These are phyloP conservation scores for Microctonus hyperodae DNA, from an alignment of 2,888 invertebrate species.

Conservation along the genomic window DNA sequence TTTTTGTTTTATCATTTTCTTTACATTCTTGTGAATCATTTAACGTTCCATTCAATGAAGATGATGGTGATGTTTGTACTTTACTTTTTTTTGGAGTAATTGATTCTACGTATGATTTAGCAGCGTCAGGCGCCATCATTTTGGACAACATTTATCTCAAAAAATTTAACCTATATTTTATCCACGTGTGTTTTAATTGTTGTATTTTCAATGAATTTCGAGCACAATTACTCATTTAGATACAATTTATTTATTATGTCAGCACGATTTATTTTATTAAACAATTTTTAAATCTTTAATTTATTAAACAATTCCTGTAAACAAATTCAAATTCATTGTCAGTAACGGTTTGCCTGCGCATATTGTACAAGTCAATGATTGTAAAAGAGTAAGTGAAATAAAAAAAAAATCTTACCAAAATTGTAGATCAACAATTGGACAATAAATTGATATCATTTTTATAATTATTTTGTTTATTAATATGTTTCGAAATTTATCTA, in stretches of 20 bases:
- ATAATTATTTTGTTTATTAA: too few relatives aligned
- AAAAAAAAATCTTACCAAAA: background rate
- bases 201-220: background rate
- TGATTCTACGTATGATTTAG: constrained; percentile 29
- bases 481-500: too few relatives aligned
- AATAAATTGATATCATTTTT: background rate
- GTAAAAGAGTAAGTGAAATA: background rate
- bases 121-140: constrained; percentile 36
- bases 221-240: background rate
- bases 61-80: background rate
- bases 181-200: constrained; percentile 26
- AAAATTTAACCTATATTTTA: constrained; percentile 27
- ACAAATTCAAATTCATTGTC: background rate
- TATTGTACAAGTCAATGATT: background rate
- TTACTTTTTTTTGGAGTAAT: constrained; percentile 20
- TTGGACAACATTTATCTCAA: constrained; percentile 40
- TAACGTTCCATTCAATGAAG: constrained; percentile 10
- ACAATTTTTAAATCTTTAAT: background rate
- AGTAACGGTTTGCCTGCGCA: background rate
- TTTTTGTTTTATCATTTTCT: constrained; percentile 1
- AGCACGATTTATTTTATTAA: background rate
- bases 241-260: background rate
- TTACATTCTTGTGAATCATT: background rate
- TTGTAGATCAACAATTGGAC: background rate
- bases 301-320: background rate